These are phyloP conservation scores for Leptonema lineaticorne DNA, from an alignment of 1,140 invertebrate genomes.

Conservation along the genomic window DNA sequence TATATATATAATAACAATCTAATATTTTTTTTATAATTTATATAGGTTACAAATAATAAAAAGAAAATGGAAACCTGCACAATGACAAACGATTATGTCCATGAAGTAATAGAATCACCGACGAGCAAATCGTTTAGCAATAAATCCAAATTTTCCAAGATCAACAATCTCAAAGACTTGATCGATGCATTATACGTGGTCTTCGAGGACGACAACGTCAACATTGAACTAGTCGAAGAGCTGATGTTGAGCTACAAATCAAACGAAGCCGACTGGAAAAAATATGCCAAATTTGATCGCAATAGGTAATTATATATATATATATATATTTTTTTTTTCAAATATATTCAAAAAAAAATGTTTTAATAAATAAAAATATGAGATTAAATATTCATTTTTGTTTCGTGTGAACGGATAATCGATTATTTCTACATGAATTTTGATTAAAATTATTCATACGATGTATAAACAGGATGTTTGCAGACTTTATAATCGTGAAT, in stretches of 20 bases:
- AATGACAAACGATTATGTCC: background rate
- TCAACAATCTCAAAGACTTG: conserved; percentile 64
- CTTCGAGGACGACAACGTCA: conserved; percentile 77
- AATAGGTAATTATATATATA: conserved; percentile 66
- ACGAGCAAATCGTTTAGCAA: background rate
- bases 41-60: no score
- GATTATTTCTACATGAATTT: no score
- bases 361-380: no score
- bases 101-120: background rate
- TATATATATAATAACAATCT: no score
- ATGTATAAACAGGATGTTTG: no score
- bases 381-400: no score
- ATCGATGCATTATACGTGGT: conserved; percentile 71
- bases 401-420: no score
- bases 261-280: conserved; percentile 88
- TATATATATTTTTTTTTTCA: background rate
- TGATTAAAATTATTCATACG: no score
- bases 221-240: conserved; percentile 84
- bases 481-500: no score
- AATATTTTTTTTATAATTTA: no score
- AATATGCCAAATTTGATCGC: conserved; percentile 92
- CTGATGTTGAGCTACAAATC: conserved; percentile 86
- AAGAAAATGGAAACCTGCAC: conserved; percentile 1
- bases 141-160: background rate
- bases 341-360: background rate